Evolutionary conservation across 2,797 vertebrate species (phyloP).

Genomic region (Pristis pectinata): DNA sequence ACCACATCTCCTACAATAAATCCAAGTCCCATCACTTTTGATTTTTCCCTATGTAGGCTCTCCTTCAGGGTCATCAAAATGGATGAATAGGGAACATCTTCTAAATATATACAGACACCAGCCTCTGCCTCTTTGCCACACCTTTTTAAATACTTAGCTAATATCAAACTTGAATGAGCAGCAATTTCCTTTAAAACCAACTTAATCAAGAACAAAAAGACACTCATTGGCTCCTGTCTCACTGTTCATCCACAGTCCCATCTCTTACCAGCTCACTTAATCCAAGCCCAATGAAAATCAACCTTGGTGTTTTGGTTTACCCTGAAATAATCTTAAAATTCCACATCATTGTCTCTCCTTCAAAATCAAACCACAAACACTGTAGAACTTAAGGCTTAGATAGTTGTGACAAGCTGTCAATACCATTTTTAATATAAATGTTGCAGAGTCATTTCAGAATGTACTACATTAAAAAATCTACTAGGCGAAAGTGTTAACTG

Average conservation of each 20-base stretch:
- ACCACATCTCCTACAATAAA: background rate
- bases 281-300: background rate
- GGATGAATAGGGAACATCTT: background rate
- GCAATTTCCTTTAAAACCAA: background rate
- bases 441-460: background rate
- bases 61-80: background rate
- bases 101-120: background rate
- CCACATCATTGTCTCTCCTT: background rate
- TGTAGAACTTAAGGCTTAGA: background rate
- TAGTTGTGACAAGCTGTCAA: background rate
- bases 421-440: background rate
- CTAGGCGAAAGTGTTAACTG: background rate
- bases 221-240: background rate
- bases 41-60: background rate
- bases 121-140: background rate
- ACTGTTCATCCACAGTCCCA: background rate
- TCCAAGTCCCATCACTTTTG: background rate
- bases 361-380: background rate
- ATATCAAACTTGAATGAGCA: background rate
- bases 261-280: background rate
- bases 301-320: background rate
- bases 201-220: background rate
- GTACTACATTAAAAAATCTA: background rate
- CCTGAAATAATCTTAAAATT: background rate
- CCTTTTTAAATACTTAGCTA: background rate